Conservation (phyloP, 2,113 vertebrate genomes). For the Vombatus ursinus region DNA sequence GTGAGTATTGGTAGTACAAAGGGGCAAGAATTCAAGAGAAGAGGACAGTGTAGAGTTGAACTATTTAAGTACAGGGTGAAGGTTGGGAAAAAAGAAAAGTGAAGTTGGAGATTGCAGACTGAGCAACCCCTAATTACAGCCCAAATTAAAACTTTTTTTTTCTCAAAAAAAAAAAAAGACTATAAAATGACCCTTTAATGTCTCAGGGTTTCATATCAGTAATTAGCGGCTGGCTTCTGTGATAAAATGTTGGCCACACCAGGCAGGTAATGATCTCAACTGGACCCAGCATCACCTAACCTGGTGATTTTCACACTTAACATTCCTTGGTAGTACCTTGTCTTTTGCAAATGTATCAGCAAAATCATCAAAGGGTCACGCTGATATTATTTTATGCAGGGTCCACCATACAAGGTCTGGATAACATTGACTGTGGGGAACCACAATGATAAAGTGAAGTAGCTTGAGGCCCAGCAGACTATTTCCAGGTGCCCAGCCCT, state of each 20-base stretch:
- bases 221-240: not conserved
- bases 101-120: not conserved
- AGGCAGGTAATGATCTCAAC: not conserved
- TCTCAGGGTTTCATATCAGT: not conserved
- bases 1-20: not conserved
- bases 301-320: not conserved
- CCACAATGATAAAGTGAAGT: not conserved
- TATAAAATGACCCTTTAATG: not conserved
- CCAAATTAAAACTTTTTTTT: not conserved
- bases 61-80: not conserved
- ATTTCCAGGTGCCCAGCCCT: not conserved
- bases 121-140: not conserved
- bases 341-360: not conserved
- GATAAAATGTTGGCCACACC: not conserved
- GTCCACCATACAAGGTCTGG: not conserved
- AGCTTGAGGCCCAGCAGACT: not conserved
- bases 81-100: not conserved
- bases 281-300: not conserved
- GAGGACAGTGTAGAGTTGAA: not conserved
- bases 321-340: not conserved
- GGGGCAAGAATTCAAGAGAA: not conserved
- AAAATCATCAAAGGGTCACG: slow-evolving; percentile 8
- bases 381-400: not conserved
- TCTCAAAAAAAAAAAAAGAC: not conserved
- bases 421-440: not conserved